Percentiles rank a stretch among this genome's conserved stretches.
phyloP scores from a whole-genome alignment of 2,113 vertebrate species.

The Pipra filicauda region DNA sequence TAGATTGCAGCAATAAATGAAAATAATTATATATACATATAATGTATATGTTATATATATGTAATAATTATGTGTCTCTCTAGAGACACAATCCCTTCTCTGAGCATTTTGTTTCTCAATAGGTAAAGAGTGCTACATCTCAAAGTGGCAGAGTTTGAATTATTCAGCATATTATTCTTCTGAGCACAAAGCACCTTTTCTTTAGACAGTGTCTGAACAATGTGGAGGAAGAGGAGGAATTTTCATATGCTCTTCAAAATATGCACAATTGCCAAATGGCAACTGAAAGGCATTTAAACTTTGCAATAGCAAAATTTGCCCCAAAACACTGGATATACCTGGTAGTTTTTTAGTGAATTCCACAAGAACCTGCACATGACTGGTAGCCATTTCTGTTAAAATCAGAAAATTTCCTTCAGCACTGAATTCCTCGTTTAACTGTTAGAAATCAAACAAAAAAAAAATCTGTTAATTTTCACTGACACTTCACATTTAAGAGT shows the following conservation, averaged over 20 bases:
- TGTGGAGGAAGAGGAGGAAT: background rate
- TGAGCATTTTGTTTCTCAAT: background rate
- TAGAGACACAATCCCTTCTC: background rate
- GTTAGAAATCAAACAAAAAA: conserved; percentile 54
- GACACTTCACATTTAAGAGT: background rate
- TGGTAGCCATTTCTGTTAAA: conserved; percentile 96
- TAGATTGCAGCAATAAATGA: background rate
- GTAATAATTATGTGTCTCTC: background rate
- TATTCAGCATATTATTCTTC: background rate
- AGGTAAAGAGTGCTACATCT: background rate
- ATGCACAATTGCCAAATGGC: background rate
- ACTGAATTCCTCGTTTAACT: conserved; percentile 93
- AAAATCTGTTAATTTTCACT: background rate
- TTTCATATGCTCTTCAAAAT: background rate
- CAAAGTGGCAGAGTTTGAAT: background rate
- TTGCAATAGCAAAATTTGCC: background rate
- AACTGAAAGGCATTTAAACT: background rate
- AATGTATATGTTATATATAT: no score
- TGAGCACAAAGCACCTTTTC: background rate
- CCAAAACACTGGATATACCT: conserved; percentile 71
- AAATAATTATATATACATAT: background rate
- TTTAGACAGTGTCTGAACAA: background rate
- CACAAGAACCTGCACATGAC: conserved; percentile 94
- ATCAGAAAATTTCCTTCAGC: conserved; percentile 94
- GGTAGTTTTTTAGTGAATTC: conserved; percentile 98